These are phyloP conservation scores for Peromyscus californicus DNA, from an alignment of 2,113 vertebrate genomes.

Conservation along the genomic window DNA sequence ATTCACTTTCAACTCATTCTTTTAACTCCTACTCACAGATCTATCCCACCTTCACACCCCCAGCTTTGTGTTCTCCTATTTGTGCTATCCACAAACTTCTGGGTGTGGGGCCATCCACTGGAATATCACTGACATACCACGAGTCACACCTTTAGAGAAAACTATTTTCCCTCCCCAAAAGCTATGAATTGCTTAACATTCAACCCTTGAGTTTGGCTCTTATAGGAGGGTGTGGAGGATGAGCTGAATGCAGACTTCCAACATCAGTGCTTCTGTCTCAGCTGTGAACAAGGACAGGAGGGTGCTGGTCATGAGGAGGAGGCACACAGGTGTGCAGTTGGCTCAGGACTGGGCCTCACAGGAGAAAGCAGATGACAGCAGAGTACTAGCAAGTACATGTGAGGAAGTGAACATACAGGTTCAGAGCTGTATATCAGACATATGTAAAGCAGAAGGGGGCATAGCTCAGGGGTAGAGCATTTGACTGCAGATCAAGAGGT, in stretches of 20 bases:
- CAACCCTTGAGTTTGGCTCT: background rate
- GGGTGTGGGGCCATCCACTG: too few relatives aligned
- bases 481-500: constrained; percentile 36
- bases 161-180: too few relatives aligned
- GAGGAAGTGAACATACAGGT: background rate
- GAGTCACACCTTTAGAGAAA: too few relatives aligned
- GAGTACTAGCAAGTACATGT: background rate
- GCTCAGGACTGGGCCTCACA: background rate
- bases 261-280: background rate
- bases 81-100: background rate
- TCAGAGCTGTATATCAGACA: background rate
- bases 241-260: background rate
- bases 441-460: background rate
- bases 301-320: background rate
- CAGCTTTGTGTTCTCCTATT: background rate
- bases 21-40: background rate
- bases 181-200: background rate
- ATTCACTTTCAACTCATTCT: background rate
- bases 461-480: background rate
- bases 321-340: background rate
- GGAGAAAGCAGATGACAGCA: background rate
- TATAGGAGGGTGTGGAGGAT: background rate
- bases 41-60: background rate
- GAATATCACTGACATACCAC: too few relatives aligned
- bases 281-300: background rate